phyloP scores from a whole-genome alignment of 2,888 invertebrate genomes.

The Scotopteryx bipunctaria region DNA sequence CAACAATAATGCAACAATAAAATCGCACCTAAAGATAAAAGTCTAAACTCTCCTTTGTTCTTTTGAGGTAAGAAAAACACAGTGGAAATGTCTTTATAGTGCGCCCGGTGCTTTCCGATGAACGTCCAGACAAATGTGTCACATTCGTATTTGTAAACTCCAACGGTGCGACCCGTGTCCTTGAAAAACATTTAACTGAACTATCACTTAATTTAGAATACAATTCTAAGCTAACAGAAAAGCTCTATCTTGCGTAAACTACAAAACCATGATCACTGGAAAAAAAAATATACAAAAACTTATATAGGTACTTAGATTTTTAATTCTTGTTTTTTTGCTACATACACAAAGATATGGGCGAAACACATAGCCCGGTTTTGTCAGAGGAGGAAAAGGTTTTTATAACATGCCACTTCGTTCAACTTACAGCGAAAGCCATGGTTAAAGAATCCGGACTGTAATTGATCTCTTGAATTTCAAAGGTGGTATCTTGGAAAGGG shows the following conservation, averaged over 20 bases:
- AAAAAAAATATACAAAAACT: too few species aligned
- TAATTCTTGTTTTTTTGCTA: too few species aligned
- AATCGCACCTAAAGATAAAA: constrained; percentile 73
- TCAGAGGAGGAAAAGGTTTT: too few species aligned
- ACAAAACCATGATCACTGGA: too few species aligned
- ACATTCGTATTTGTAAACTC: constrained; percentile 72
- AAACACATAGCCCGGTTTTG: too few species aligned
- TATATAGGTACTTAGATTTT: too few species aligned
- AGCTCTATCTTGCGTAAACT: too few species aligned
- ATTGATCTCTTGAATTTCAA: constrained; percentile 74
- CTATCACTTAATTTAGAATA: too few species aligned
- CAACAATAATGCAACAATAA: background rate
- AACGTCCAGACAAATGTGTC: constrained; percentile 72
- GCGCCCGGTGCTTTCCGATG: constrained; percentile 84
- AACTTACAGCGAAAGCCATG: constrained; percentile 82
- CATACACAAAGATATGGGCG: too few species aligned
- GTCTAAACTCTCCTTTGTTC: constrained; percentile 63
- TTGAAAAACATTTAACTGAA: constrained; percentile 52
- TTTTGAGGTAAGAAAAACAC: constrained; percentile 80
- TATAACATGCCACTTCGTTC: constrained; percentile 2
- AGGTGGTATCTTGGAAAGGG: constrained; percentile 72
- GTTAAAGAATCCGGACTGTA: constrained; percentile 81
- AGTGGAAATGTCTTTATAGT: constrained; percentile 82
- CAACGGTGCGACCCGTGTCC: constrained; percentile 80
- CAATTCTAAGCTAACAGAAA: too few species aligned